These are phyloP conservation scores for Phataginus tetradactyla DNA, from an alignment of 2,797 vertebrate species.

Conservation along the genomic window DNA sequence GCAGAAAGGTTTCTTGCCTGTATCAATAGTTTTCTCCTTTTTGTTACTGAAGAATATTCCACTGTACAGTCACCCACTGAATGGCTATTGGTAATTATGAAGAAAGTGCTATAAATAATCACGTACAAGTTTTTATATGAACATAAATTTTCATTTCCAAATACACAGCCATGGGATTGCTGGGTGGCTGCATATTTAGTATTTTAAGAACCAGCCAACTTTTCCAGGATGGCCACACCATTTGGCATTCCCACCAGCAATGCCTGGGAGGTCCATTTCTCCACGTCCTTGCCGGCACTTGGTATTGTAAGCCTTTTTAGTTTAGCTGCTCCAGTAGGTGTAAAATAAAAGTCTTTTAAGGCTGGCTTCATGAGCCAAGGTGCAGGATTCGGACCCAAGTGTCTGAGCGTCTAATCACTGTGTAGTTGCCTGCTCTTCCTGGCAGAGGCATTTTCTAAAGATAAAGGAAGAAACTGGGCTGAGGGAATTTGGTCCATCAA, in stretches of 20 bases:
- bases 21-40: constrained; percentile 22
- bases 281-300: too few species aligned
- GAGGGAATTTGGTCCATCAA: background rate
- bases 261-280: background rate
- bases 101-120: background rate
- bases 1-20: background rate
- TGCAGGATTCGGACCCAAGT: background rate
- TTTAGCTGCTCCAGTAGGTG: too few species aligned
- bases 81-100: background rate
- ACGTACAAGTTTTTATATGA: background rate
- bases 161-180: background rate
- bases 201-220: background rate
- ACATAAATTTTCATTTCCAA: background rate
- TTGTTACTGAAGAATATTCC: constrained; percentile 33
- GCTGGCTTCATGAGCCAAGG: rapidly evolving
- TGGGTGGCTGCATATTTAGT: background rate
- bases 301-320: background rate
- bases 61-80: background rate
- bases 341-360: background rate
- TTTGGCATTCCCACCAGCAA: background rate
- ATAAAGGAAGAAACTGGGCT: background rate
- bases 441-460: background rate
- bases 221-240: background rate
- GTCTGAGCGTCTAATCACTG: rapidly evolving
- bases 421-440: background rate